Conservation (phyloP, 1,140 invertebrate genomes). For the Cydia strobilella region DNA sequence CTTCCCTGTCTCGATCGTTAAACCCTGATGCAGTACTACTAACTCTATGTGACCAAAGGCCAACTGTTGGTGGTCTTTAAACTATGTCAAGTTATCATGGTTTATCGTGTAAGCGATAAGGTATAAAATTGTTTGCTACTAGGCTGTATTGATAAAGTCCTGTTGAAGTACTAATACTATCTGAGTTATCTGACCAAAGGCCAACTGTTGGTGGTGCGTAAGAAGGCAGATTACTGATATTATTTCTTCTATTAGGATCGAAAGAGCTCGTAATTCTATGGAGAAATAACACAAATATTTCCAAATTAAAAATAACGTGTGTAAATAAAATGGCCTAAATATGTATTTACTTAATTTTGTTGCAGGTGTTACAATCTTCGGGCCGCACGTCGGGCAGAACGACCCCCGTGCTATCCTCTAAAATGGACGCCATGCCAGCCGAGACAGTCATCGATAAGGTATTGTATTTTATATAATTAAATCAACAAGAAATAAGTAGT, state of each 20-base stretch:
- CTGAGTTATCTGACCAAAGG: constrained; percentile 90
- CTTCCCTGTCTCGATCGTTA: constrained; percentile 88
- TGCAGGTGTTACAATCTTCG: constrained; percentile 70
- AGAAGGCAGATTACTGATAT: constrained; percentile 85
- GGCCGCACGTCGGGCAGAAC: constrained; percentile 86
- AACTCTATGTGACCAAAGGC: constrained; percentile 96
- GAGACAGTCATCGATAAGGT: constrained; percentile 78
- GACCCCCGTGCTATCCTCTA: constrained; percentile 84
- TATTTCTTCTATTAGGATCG: no score
- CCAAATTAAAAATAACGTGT: no score
- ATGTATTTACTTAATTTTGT: background rate
- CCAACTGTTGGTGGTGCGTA: constrained; percentile 97
- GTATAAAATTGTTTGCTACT: constrained; percentile 85
- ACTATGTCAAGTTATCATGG: constrained; percentile 92
- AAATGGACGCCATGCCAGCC: constrained; percentile 81
- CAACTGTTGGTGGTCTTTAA: constrained; percentile 97
- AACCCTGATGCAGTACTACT: no score
- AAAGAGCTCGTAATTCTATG: no score
- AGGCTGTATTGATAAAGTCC: constrained; percentile 84
- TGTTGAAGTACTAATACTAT: constrained; percentile 83
- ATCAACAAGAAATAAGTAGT: no score
- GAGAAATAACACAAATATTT: no score
- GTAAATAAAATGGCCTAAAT: no score
- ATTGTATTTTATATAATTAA: constrained; percentile 18
- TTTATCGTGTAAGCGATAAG: background rate